Conservation (phyloP, 2,113 vertebrate species). For the Plotosus lineatus region DNA sequence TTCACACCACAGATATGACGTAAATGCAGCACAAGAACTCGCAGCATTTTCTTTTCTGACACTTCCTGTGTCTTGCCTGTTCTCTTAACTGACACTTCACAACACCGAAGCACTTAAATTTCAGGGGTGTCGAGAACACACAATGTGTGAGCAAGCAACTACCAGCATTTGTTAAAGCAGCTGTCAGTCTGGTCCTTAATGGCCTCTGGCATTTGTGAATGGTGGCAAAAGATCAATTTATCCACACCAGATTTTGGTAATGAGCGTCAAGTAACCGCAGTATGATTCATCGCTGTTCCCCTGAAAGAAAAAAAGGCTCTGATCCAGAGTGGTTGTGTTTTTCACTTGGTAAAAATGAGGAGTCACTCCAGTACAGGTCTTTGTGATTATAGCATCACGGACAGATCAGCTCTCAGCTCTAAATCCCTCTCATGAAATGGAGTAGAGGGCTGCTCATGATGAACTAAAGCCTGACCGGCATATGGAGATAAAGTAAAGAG, state of each 20-base stretch:
- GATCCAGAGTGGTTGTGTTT: slow-evolving; percentile 52
- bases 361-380: slow-evolving; percentile 55
- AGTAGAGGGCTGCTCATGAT: slow-evolving; percentile 56
- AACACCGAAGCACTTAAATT: slow-evolving; percentile 58
- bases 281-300: slow-evolving; percentile 64
- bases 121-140: slow-evolving; percentile 22
- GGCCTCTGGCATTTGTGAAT: slow-evolving; percentile 72
- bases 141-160: slow-evolving; percentile 50
- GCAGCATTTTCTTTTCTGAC: slow-evolving; percentile 19
- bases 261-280: slow-evolving; percentile 66
- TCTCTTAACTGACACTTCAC: slow-evolving; percentile 50
- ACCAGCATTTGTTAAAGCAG: slow-evolving; percentile 59
- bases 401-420: slow-evolving; percentile 27
- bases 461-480: slow-evolving; percentile 54
- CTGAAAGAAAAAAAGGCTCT: slow-evolving; percentile 60
- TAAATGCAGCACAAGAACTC: not conserved
- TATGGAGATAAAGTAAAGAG: slow-evolving; percentile 16
- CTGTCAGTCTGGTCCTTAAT: slow-evolving; percentile 61
- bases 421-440: slow-evolving; percentile 50
- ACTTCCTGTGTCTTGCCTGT: slow-evolving; percentile 7
- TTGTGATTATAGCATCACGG: slow-evolving; percentile 56
- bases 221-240: slow-evolving; percentile 66
- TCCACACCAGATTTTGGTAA: slow-evolving; percentile 68
- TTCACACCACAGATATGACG: not conserved
- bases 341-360: slow-evolving; percentile 34